phyloP scores from a whole-genome alignment of 2,888 invertebrate species.

The Philonicus albiceps region DNA sequence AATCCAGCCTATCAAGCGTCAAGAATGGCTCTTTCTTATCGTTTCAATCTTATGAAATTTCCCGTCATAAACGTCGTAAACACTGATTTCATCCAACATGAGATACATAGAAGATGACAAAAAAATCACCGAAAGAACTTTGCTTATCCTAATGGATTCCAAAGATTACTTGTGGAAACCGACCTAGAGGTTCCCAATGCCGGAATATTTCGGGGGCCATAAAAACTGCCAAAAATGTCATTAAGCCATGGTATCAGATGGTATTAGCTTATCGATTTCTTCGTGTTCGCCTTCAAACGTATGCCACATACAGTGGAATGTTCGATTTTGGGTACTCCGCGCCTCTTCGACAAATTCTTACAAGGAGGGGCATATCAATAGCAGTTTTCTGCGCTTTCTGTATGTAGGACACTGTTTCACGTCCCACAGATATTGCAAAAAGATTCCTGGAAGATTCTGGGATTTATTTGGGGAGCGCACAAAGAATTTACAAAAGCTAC shows the following conservation, averaged over 20 bases:
- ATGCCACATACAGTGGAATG: not conserved
- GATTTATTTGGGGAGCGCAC: not conserved
- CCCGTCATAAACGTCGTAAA: not conserved
- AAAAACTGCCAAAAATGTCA: slow-evolving; percentile 7
- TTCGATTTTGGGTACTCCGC: not conserved
- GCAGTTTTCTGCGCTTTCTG: not conserved
- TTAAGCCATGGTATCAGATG: slow-evolving; percentile 15
- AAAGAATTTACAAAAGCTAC: not conserved
- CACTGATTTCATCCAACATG: not conserved
- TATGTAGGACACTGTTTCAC: not conserved
- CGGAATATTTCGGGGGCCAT: not conserved
- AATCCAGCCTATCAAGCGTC: not conserved
- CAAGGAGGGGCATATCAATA: not conserved
- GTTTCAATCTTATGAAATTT: not conserved
- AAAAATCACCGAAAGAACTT: not conserved
- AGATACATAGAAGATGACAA: not conserved
- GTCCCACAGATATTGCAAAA: not conserved
- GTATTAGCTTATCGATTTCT: not conserved
- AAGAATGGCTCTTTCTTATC: not conserved
- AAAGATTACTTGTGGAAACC: not conserved
- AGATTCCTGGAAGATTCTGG: not conserved
- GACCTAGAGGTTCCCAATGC: not conserved
- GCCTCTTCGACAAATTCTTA: not conserved
- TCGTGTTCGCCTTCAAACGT: not conserved
- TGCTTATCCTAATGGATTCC: not conserved